Evolutionary conservation across 2,797 vertebrate genomes (phyloP).

Genomic region (Acanthurus leucopareius): DNA sequence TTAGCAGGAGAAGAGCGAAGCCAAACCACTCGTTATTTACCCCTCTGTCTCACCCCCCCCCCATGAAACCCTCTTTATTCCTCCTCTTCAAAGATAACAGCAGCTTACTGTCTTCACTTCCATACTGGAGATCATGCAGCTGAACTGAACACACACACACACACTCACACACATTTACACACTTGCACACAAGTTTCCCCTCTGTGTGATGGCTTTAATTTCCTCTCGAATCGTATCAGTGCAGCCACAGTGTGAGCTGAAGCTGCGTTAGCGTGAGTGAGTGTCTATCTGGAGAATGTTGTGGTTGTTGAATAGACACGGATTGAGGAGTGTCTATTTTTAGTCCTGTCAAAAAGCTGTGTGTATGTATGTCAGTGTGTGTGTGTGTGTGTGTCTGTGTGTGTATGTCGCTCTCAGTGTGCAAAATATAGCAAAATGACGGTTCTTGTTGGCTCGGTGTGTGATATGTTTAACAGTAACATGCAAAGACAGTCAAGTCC

Average conservation of each 20-base stretch:
- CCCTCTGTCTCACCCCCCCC: conserved; percentile 2
- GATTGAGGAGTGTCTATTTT: conserved; percentile 49
- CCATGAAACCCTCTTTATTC: conserved; percentile 20
- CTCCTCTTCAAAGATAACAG: conserved; percentile 24
- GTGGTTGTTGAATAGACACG: conserved; percentile 28
- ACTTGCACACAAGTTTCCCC: conserved; percentile 6
- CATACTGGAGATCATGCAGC: conserved; percentile 30
- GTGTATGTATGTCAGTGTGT: conserved; percentile 7
- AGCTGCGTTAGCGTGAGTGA: conserved; percentile 6
- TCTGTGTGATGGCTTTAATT: conserved; percentile 36
- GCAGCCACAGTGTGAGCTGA: conserved; percentile 17
- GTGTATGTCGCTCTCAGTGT: too few species aligned
- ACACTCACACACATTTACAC: too few species aligned
- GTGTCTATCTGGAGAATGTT: conserved; percentile 31
- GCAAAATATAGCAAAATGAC: background rate
- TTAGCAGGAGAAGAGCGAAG: background rate
- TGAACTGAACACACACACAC: background rate
- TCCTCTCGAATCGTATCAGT: conserved; percentile 26
- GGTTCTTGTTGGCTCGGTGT: background rate
- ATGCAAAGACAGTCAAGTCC: background rate
- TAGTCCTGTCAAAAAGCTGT: conserved; percentile 23
- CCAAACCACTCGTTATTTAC: conserved; percentile 11
- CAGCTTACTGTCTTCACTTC: conserved; percentile 34
- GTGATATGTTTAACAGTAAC: conserved; percentile 17
- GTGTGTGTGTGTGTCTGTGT: too few species aligned